Evolutionary conservation across 35 echinoderm and acorn worm species (phyloP).

Genomic region (Amphiura filiformis): DNA sequence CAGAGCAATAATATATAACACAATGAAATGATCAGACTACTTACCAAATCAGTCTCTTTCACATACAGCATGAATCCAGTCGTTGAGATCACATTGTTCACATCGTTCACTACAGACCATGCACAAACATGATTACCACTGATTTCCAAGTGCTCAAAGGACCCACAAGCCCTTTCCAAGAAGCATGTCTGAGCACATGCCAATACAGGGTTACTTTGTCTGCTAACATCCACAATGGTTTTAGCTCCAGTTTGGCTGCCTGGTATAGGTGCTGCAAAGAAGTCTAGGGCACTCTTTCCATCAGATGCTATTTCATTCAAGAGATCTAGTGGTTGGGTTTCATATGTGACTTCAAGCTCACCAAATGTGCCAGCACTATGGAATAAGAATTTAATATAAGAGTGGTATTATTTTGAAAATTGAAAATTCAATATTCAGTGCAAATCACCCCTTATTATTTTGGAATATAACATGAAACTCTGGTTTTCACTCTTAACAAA

Average conservation of each 20-base stretch:
- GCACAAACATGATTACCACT: constrained; percentile 55
- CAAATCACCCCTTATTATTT: background rate
- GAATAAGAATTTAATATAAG: background rate
- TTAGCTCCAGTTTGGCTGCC: constrained; percentile 66
- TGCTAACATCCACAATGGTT: constrained; percentile 58
- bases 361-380: constrained; percentile 83
- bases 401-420: too few relatives aligned
- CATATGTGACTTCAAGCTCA: constrained; percentile 82
- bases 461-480: background rate
- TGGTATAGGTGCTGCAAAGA: constrained; percentile 66
- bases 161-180: constrained; percentile 78
- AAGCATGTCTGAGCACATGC: constrained; percentile 78
- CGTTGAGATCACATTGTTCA: constrained; percentile 41
- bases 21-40: too few relatives aligned
- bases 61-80: constrained; percentile 75
- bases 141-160: constrained; percentile 61
- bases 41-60: constrained; percentile 67
- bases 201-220: constrained; percentile 36
- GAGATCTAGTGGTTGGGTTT: constrained; percentile 58
- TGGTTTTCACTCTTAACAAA: too few relatives aligned
- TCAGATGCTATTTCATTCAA: constrained; percentile 40
- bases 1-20: too few relatives aligned
- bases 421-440: background rate
- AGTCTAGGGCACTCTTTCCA: constrained; percentile 45
- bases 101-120: constrained; percentile 62